Conservation (phyloP, 2,888 invertebrate species). For the Ligdia adustata region DNA sequence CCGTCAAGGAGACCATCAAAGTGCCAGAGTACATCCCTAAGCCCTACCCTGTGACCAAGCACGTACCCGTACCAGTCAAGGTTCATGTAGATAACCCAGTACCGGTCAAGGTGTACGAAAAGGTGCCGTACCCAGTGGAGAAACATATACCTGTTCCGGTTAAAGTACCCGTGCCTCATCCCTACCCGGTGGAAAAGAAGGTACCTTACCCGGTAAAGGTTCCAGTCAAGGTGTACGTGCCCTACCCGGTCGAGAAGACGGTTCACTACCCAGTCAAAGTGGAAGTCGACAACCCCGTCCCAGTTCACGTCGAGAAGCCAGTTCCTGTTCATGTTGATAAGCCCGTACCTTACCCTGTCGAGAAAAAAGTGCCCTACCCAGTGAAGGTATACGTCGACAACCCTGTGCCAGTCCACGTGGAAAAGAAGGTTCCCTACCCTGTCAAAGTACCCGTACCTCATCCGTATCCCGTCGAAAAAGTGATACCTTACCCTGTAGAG, state of each 20-base stretch:
- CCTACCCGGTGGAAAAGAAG: slow-evolving; percentile 89
- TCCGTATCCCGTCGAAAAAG: slow-evolving; percentile 88
- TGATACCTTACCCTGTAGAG: slow-evolving; percentile 87
- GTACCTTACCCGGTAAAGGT: slow-evolving; percentile 87
- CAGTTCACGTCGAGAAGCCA: slow-evolving; percentile 87
- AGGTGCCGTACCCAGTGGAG: slow-evolving; percentile 89
- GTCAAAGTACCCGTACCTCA: slow-evolving; percentile 90
- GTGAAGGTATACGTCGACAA: slow-evolving; percentile 87
- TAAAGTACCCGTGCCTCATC: slow-evolving; percentile 88
- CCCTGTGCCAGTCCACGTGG: slow-evolving; percentile 89
- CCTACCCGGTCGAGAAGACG: slow-evolving; percentile 89
- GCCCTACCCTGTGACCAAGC: slow-evolving; percentile 87
- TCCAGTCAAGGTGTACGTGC: slow-evolving; percentile 88
- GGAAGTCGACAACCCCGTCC: slow-evolving; percentile 87
- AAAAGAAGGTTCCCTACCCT: slow-evolving; percentile 90
- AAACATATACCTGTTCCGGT: slow-evolving; percentile 87
- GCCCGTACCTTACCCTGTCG: slow-evolving; percentile 89
- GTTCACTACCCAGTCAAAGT: slow-evolving; percentile 89
- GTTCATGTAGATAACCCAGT: slow-evolving; percentile 87
- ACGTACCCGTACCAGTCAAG: slow-evolving; percentile 86
- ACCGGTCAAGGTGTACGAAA: slow-evolving; percentile 84
- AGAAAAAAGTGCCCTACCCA: slow-evolving; percentile 88
- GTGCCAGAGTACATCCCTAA: slow-evolving; percentile 87
- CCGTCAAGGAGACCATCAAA: slow-evolving; percentile 86
- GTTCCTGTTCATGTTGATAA: slow-evolving; percentile 89